phyloP scores from a whole-genome alignment of 2,113 vertebrate species.

The Notarius lentiginosus region DNA sequence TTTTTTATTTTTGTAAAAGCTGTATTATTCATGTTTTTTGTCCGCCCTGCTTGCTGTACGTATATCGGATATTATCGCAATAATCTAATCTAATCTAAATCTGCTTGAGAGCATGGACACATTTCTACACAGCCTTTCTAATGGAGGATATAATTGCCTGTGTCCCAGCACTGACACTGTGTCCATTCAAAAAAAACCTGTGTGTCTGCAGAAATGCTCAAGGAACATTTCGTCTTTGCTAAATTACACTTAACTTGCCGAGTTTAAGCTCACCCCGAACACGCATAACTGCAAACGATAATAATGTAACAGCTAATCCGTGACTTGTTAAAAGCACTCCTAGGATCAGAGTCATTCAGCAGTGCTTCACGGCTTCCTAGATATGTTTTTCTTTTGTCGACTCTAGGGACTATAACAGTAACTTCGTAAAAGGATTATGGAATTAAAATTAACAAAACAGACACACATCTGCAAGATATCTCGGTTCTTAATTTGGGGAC shows the following conservation, averaged over 20 bases:
- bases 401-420: not conserved
- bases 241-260: conserved; percentile 4
- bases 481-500: not conserved
- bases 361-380: not conserved
- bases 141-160: not conserved
- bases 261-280: conserved; percentile 13
- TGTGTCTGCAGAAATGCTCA: not conserved
- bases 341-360: not conserved
- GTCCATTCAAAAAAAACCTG: too few relatives aligned
- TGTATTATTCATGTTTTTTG: too few relatives aligned
- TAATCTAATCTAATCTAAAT: too few relatives aligned
- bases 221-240: not conserved
- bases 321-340: not conserved
- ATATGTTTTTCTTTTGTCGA: not conserved
- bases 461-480: not conserved
- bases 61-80: too few relatives aligned
- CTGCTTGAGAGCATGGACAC: not conserved
- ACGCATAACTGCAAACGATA: not conserved
- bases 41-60: too few relatives aligned
- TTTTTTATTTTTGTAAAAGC: too few relatives aligned
- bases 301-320: not conserved
- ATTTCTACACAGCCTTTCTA: not conserved
- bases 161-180: not conserved
- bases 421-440: not conserved
- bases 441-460: not conserved